A percentile compares a stretch with the other conserved stretches of the same genome.
phyloP scores from a whole-genome alignment of 2,888 invertebrate species.

The Trimorus sp. region DNA sequence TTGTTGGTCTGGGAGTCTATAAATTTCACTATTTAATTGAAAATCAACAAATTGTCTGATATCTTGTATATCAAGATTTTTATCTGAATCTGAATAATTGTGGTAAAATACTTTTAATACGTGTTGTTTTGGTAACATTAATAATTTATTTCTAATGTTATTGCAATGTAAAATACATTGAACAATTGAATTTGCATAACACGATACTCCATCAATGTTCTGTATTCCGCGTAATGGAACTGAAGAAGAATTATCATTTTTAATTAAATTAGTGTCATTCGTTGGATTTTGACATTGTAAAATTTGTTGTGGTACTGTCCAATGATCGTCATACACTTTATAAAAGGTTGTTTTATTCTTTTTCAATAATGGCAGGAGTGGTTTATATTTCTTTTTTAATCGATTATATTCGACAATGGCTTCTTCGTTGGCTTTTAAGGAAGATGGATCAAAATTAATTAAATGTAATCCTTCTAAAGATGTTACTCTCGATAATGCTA shows the following conservation, averaged over 20 bases:
- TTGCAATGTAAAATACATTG: constrained; percentile 26
- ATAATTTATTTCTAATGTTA: background rate
- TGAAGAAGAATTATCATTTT: background rate
- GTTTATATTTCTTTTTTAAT: too few species aligned
- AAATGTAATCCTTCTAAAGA: too few species aligned
- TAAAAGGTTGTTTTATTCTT: too few species aligned
- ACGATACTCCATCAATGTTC: constrained; percentile 19
- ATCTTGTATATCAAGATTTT: constrained; percentile 6
- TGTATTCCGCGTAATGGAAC: constrained; percentile 16
- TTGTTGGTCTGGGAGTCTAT: too few species aligned
- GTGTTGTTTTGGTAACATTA: constrained; percentile 14
- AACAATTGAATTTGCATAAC: constrained; percentile 32
- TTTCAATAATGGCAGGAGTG: too few species aligned
- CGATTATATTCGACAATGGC: too few species aligned
- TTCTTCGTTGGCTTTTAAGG: too few species aligned
- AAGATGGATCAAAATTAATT: too few species aligned
- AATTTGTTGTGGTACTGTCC: too few species aligned
- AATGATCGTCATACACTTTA: too few species aligned
- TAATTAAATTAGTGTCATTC: background rate
- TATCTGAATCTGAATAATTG: constrained; percentile 7
- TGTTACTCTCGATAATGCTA: too few species aligned
- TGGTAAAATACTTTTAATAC: background rate
- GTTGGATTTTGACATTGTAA: constrained; percentile 12
- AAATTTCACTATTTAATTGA: too few species aligned
- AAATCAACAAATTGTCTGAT: constrained; percentile 17